Conservation (phyloP, 2,113 vertebrate species). For the Uropsilus gracilis region DNA sequence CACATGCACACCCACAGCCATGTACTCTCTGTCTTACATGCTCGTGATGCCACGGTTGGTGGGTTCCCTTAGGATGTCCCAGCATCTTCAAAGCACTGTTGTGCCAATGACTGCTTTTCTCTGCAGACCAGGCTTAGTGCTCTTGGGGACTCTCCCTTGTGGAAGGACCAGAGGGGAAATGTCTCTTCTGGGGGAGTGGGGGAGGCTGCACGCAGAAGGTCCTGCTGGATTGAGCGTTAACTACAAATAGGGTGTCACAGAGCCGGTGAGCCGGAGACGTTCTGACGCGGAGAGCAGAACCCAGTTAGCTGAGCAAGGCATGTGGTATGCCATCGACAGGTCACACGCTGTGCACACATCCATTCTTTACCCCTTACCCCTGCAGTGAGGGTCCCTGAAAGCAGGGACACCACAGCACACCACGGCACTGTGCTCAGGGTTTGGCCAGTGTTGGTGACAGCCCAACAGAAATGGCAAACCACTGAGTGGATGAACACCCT, state of each 20-base stretch:
- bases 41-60: neutral
- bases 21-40: neutral
- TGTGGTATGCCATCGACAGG: no score
- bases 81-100: neutral
- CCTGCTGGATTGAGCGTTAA: no score
- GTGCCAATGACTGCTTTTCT: no score
- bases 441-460: neutral
- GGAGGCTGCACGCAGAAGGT: neutral
- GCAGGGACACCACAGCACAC: no score
- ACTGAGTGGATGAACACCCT: neutral
- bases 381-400: neutral
- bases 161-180: neutral
- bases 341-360: rapidly evolving
- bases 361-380: neutral
- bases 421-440: no score
- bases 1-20: neutral
- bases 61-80: rapidly evolving
- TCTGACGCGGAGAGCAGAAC: neutral
- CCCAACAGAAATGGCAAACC: neutral
- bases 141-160: neutral
- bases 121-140: neutral
- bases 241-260: neutral
- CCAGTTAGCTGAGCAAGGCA: neutral
- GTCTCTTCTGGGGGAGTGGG: neutral
- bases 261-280: neutral